phyloP scores from a whole-genome alignment of 2,797 vertebrate species.

The Xenops minutus region DNA sequence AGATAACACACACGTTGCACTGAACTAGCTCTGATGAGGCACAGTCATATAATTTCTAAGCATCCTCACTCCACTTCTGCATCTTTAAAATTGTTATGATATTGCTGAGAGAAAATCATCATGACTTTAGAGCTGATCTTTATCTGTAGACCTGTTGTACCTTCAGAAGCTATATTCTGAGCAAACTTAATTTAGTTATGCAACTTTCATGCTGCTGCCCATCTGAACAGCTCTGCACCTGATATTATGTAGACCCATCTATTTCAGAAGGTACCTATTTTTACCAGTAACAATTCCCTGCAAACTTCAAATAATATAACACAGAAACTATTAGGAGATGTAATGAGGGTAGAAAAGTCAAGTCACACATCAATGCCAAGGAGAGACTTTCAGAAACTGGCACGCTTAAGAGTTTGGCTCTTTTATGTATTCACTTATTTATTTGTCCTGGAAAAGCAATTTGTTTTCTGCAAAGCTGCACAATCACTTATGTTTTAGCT shows the following conservation, averaged over 20 bases:
- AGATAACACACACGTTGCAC: neutral
- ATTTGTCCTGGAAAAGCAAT: neutral
- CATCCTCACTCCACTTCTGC: neutral
- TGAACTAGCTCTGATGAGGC: conserved; percentile 11
- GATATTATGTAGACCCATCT: neutral
- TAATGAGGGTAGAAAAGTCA: neutral
- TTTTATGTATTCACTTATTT: neutral
- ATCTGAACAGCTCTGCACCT: neutral
- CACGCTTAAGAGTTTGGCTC: neutral
- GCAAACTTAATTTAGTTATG: neutral
- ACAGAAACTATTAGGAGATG: neutral
- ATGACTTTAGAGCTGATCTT: neutral
- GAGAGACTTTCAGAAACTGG: neutral
- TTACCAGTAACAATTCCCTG: neutral
- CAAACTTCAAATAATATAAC: neutral
- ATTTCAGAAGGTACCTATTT: neutral
- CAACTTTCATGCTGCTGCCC: neutral
- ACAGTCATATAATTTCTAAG: neutral
- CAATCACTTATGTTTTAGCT: neutral
- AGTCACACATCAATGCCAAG: neutral
- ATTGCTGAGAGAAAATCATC: neutral
- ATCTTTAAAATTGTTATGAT: neutral
- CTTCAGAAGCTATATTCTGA: neutral
- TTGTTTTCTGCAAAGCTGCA: conserved; percentile 43
- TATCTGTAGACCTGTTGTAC: conserved; percentile 6